Base-by-base conservation (phyloP, 2,797 vertebrate species). In the Vespertilio murinus region DNA sequence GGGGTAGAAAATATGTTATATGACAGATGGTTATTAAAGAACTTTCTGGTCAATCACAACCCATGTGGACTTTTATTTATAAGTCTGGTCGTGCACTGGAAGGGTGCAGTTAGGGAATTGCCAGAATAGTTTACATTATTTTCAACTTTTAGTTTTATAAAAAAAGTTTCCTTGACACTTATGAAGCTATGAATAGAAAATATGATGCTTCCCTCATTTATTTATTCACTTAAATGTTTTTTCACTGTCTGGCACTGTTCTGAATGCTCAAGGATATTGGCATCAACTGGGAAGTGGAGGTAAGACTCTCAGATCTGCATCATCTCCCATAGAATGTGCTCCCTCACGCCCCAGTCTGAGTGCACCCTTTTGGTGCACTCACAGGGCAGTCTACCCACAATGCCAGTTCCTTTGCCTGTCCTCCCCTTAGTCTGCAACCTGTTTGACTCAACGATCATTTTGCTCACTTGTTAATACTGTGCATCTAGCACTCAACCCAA, bases 21-120 rank as follows among this genome's bases (percentile, higher is more conserved):
- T 79, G 71, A 92, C 92, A 96, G 93, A 95, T 91, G 86, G 86
- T 94, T 96, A 95, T 93, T 97, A 93, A 95, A 78, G 49, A 93
- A 88, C 49, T 92, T 96, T 11, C 69, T 96, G 91, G 88, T 90
- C 92, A 94, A 30, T 96, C 86, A 92, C 82, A 96, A 65, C 59
- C 30, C 59, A 86, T 73, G 64, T 49, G 75, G 40, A 38, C 30
- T 81, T 94, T 95, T 96, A 33, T 94, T 95, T 96, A 84, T 65
- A 90, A 91, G 18, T 33, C 78, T 88, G 9, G 78, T 67, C 18
- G 23, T 61, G 23, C 22, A 49, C 17, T 81, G 73, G 49, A 94
- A 91, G 23, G 30, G 73, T 91, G 75, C 16, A 86, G 78, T 94
- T 94, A 70, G 47, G 59, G 5, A 74, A 83, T 40, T 47, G 17